Base-by-base conservation (phyloP, 1,140 invertebrate species). In the Drosophila suzukii region DNA sequence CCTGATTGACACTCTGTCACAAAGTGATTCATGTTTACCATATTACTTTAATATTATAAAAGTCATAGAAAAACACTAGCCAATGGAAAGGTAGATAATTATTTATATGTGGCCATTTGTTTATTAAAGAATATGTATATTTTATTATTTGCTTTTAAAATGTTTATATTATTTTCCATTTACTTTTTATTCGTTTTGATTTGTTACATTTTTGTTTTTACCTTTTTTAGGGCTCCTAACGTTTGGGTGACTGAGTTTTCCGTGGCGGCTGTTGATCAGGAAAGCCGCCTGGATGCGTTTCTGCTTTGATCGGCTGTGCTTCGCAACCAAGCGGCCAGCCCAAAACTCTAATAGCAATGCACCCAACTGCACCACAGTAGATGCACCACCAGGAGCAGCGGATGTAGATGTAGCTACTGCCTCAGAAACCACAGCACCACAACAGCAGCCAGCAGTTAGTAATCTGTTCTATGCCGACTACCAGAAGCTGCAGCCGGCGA, bases 221-320 rank as follows among this genome's bases (percentile, higher is more conserved):
- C 1, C 0, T 5, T 6, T 51, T 8, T 0, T 54, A 91, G 90
- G 90, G 86, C 81, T 77, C 7, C 43, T 10, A 54, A 75, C 63
- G 58, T 39, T 54, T 41, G 30, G 39, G 6, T 81, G 54, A 70
- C 49, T 49, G 58, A 67, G 13, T 76, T 79, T 66, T 75, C 70
- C 75, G 75, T 78, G 81, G 84, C 78, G 79, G 90, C 86, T 61
- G 84, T 86, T 82, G 50, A 44, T 50, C 55, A 46, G 53, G 78
- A 89, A 92, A 94, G 91, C 94, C 94, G 94, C 94, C 94, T 96
- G 94, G 95, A 97, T 97, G 96, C 96, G 96, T 94, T 95, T 97
- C 94, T 97, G 96, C 93, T 96, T 97, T 93, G 96, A 96, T 93
- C 94, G 94, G 93, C 94, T 97, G 93, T 97, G 96, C 95, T 97